Evolutionary conservation across 1,140 invertebrate species (phyloP).

Genomic region (Matsumurasca onukii): DNA sequence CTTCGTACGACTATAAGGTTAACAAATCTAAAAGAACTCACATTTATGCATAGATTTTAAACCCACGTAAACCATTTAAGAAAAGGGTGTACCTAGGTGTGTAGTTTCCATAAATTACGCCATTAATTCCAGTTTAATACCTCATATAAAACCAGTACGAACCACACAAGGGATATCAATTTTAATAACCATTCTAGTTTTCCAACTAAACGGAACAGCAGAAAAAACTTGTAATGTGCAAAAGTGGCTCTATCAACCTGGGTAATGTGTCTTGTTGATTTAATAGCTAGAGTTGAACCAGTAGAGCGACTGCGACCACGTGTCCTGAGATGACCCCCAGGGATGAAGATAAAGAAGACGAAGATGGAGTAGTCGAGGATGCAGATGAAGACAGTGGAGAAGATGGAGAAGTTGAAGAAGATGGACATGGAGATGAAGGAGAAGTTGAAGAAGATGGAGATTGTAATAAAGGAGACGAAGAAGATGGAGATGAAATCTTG

Average conservation of each 20-base stretch:
- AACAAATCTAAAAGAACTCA: too few species aligned
- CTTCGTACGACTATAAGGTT: too few species aligned
- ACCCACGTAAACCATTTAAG: too few species aligned
- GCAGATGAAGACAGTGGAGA: constrained; percentile 11
- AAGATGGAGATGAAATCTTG: background rate
- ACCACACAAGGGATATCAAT: too few species aligned
- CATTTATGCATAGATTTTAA: too few species aligned
- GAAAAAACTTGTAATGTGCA: background rate
- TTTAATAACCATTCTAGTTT: too few species aligned
- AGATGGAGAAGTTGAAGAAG: constrained; percentile 10
- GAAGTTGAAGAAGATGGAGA: background rate
- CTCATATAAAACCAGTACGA: too few species aligned
- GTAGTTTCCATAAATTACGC: too few species aligned
- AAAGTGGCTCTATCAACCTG: background rate
- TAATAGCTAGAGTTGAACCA: constrained; percentile 39
- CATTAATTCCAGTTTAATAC: too few species aligned
- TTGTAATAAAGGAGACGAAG: background rate
- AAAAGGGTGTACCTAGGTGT: too few species aligned
- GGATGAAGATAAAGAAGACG: constrained; percentile 26
- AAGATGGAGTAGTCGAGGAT: constrained; percentile 25
- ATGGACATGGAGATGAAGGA: background rate
- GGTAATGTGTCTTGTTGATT: constrained; percentile 9
- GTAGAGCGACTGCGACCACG: constrained; percentile 45
- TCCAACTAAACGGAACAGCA: too few species aligned
- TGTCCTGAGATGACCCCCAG: constrained; percentile 35